Conservation (phyloP, 2,888 invertebrate genomes). For the Stegana nigrithorax region DNA sequence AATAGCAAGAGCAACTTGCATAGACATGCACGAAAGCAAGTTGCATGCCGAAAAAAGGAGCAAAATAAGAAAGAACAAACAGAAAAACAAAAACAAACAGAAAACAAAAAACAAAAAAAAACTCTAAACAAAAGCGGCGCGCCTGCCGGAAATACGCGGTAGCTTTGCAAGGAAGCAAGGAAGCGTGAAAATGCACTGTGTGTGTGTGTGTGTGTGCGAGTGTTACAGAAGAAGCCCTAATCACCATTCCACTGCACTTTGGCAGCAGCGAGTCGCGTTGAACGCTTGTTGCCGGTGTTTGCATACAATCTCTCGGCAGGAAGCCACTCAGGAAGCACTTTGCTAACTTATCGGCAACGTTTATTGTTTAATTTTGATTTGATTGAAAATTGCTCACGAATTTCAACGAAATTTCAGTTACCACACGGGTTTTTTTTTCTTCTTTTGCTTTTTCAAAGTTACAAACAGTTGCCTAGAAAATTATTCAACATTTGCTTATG, state of each 20-base stretch:
- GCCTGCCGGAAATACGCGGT: constrained; percentile 8
- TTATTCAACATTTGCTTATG: neutral
- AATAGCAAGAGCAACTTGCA: neutral
- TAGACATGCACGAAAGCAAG: no score
- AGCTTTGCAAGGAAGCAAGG: constrained; percentile 31
- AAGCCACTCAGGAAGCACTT: constrained; percentile 32
- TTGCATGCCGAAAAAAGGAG: no score
- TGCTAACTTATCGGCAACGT: constrained; percentile 20
- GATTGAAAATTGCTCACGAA: constrained; percentile 52
- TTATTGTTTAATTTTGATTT: constrained; percentile 28
- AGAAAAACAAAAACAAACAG: neutral
- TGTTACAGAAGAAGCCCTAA: no score
- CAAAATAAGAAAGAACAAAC: neutral
- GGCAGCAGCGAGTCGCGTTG: neutral
- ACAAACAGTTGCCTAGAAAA: neutral
- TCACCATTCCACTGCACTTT: no score
- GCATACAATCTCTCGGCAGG: neutral
- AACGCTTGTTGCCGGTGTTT: neutral
- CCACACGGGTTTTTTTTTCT: constrained; percentile 7
- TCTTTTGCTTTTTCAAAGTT: constrained; percentile 12
- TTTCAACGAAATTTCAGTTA: constrained; percentile 30
- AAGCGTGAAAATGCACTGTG: constrained; percentile 19
- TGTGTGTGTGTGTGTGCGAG: no score
- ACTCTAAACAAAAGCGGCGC: constrained; percentile 22
- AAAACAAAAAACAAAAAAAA: neutral